These are phyloP conservation scores for Alethe diademata DNA, from an alignment of 2,113 vertebrate species.

Conservation along the genomic window DNA sequence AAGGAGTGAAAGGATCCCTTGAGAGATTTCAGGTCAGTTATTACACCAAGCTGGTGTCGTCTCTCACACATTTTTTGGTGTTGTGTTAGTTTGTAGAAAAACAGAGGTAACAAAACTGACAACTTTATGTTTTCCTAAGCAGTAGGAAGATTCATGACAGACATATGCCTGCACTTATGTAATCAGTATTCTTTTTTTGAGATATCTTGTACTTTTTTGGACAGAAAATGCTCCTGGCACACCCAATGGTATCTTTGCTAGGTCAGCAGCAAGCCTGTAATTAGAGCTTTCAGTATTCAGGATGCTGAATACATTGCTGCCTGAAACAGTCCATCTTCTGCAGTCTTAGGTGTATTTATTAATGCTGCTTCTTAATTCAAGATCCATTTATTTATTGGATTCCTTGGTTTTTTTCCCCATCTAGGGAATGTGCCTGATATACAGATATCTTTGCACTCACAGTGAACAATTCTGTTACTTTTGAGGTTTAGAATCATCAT, in stretches of 20 bases:
- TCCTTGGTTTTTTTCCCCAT: neutral
- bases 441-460: neutral
- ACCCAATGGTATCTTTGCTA: neutral
- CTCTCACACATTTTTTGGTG: neutral
- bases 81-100: neutral
- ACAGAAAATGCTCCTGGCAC: neutral
- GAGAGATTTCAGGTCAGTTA: neutral
- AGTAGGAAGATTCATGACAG: neutral
- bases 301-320: neutral
- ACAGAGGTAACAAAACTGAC: neutral
- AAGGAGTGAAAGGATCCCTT: neutral
- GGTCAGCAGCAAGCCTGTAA: conserved; percentile 2
- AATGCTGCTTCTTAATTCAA: neutral
- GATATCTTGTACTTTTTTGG: neutral
- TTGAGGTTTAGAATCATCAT: neutral
- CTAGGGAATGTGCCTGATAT: neutral
- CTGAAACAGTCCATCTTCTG: neutral
- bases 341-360: neutral
- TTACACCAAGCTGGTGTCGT: neutral
- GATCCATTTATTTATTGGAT: neutral
- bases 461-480: neutral
- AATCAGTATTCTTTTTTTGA: neutral
- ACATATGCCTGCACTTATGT: neutral
- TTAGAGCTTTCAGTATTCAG: neutral
- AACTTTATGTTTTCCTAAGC: neutral